These are phyloP conservation scores for Albula glossodonta DNA, from an alignment of 2,113 vertebrate genomes.

Conservation along the genomic window DNA sequence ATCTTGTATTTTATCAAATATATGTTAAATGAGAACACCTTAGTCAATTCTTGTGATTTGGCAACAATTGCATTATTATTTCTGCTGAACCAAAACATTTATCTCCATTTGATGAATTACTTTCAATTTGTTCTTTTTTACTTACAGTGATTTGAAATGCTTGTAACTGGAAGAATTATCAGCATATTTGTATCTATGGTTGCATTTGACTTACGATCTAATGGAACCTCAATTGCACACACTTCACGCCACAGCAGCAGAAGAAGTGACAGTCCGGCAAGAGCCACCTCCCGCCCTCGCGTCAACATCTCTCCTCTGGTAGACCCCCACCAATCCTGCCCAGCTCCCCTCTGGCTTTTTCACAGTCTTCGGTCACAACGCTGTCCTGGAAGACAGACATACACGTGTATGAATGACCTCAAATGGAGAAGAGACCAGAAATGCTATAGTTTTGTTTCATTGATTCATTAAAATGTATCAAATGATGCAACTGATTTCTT, in stretches of 20 bases:
- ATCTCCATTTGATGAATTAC: neutral
- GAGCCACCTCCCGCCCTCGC: slow-evolving; percentile 51
- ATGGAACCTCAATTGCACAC: slow-evolving; percentile 83
- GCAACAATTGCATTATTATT: neutral
- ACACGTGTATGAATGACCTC: neutral
- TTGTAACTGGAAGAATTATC: neutral
- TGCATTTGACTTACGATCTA: slow-evolving; percentile 79
- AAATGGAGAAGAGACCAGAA: neutral
- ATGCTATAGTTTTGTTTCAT: too few species aligned
- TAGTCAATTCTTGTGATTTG: too few species aligned
- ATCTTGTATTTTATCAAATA: too few species aligned
- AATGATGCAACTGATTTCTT: too few species aligned
- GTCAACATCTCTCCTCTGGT: slow-evolving; percentile 71
- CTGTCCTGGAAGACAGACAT: slow-evolving; percentile 46
- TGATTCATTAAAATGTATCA: too few species aligned
- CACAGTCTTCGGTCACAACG: slow-evolving; percentile 29
- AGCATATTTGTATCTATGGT: neutral
- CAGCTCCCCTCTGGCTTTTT: slow-evolving; percentile 40
- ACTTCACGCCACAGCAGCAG: slow-evolving; percentile 69
- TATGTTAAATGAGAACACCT: too few species aligned
- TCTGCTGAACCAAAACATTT: neutral
- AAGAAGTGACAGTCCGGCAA: slow-evolving; percentile 59
- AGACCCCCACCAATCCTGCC: slow-evolving; percentile 35
- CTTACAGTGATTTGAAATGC: neutral
- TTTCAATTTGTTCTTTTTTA: neutral